These are phyloP conservation scores for Sphenopsis melanotis DNA, from an alignment of 2,797 vertebrate genomes.

Conservation along the genomic window DNA sequence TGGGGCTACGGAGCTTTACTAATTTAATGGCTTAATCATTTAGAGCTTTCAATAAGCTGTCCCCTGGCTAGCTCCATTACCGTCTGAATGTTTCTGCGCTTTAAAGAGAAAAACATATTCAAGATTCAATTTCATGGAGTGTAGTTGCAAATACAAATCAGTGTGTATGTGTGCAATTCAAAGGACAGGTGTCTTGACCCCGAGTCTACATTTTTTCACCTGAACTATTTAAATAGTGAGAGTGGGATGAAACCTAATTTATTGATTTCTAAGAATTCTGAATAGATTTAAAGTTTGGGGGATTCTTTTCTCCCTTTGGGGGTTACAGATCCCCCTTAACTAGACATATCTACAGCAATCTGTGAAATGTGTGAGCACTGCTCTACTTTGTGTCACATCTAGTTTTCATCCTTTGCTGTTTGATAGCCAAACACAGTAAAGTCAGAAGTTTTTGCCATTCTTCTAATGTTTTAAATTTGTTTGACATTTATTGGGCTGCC, in stretches of 20 bases:
- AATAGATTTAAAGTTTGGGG: background rate
- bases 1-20: slow-evolving; percentile 20
- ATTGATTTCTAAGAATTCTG: background rate
- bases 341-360: background rate
- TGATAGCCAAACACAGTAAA: background rate
- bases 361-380: background rate
- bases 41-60: background rate
- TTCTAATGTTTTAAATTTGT: slow-evolving; percentile 31
- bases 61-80: background rate
- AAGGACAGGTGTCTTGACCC: background rate
- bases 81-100: background rate
- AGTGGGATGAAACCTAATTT: background rate
- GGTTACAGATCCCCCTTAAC: background rate
- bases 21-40: slow-evolving; percentile 26
- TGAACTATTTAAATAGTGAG: background rate
- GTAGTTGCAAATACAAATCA: background rate
- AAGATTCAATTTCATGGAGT: background rate
- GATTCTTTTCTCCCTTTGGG: background rate
- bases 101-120: background rate
- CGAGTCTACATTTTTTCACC: background rate
- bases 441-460: slow-evolving; percentile 27
- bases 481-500: slow-evolving; percentile 38
- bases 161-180: background rate
- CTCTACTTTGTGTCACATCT: background rate
- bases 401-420: background rate